phyloP scores from a whole-genome alignment of 2,797 vertebrate genomes.

The Mycteria americana region DNA sequence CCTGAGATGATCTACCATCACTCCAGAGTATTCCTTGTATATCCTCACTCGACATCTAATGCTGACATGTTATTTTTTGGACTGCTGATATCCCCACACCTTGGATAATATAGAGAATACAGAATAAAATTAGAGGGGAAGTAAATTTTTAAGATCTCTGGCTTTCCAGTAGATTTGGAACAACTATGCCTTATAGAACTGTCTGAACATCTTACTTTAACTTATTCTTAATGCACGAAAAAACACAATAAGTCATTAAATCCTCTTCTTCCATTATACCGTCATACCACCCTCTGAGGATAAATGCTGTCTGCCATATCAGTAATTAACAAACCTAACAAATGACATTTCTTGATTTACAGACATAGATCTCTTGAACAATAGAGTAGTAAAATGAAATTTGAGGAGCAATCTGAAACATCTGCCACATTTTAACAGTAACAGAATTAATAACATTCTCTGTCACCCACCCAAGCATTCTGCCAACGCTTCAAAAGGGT shows the following conservation, averaged over 20 bases:
- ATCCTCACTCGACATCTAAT: background rate
- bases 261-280: background rate
- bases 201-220: background rate
- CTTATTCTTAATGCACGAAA: background rate
- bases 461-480: background rate
- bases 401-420: background rate
- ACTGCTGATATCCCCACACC: background rate
- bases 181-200: background rate
- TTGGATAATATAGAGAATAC: background rate
- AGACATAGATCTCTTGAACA: background rate
- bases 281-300: background rate
- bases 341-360: background rate
- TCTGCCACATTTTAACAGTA: background rate
- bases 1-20: background rate
- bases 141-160: background rate
- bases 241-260: background rate
- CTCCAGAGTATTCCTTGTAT: background rate
- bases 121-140: background rate
- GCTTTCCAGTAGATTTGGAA: background rate
- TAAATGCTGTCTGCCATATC: background rate
- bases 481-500: slow-evolving; percentile 8
- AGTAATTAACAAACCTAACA: background rate
- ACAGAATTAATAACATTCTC: background rate
- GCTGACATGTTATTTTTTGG: background rate
- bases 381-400: background rate